Conservation (phyloP, 2,113 vertebrate genomes). For the Embiotoca jacksoni region DNA sequence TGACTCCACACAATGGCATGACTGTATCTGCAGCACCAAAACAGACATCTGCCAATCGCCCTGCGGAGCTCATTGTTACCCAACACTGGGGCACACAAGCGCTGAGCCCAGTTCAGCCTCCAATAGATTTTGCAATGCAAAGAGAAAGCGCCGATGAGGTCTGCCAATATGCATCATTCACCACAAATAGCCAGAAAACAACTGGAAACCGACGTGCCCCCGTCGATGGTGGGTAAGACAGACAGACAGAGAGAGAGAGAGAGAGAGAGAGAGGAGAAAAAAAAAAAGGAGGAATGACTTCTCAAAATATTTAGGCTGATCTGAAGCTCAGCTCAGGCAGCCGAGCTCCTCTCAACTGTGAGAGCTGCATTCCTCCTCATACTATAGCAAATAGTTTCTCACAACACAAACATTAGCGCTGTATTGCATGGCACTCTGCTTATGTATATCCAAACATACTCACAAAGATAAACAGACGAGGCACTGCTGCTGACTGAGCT, state of each 20-base stretch:
- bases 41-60: slow-evolving; percentile 65
- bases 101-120: slow-evolving; percentile 42
- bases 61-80: slow-evolving; percentile 61
- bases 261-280: neutral
- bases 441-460: slow-evolving; percentile 53
- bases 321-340: slow-evolving; percentile 14
- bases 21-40: slow-evolving; percentile 64
- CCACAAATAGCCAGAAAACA: slow-evolving; percentile 61
- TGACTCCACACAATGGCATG: slow-evolving; percentile 63
- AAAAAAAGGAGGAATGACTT: slow-evolving; percentile 33
- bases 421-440: neutral
- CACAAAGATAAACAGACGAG: slow-evolving; percentile 51
- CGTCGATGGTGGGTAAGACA: slow-evolving; percentile 13
- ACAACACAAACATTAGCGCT: slow-evolving; percentile 36
- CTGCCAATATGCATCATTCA: slow-evolving; percentile 60
- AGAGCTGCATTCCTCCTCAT: slow-evolving; percentile 16
- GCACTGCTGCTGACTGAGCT: slow-evolving; percentile 26
- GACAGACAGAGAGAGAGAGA: neutral
- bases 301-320: slow-evolving; percentile 40
- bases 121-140: slow-evolving; percentile 62
- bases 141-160: slow-evolving; percentile 48
- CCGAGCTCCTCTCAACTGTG: neutral
- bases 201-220: slow-evolving; percentile 30
- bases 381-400: slow-evolving; percentile 29
- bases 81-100: slow-evolving; percentile 55